phyloP scores from a whole-genome alignment of 2,113 vertebrate genomes.

The Zosterops hypoxanthus region DNA sequence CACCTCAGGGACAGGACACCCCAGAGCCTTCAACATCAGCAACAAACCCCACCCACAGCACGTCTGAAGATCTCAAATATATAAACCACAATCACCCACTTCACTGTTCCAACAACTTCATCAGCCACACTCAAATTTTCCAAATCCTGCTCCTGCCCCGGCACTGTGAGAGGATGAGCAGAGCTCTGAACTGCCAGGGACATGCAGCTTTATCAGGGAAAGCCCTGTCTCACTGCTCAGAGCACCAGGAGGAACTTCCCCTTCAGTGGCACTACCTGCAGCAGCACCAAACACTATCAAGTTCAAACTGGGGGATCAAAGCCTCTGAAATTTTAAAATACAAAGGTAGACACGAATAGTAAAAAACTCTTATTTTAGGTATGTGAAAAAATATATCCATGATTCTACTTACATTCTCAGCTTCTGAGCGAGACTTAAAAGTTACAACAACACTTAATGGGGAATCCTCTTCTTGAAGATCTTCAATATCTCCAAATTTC shows the following conservation, averaged over 20 bases:
- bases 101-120: background rate
- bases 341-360: background rate
- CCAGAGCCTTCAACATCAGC: background rate
- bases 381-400: accelerated
- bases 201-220: accelerated
- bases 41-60: background rate
- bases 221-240: background rate
- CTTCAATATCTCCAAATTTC: slow-evolving; percentile 91
- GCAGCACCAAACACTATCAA: background rate
- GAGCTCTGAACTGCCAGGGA: background rate
- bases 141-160: background rate
- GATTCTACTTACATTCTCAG: slow-evolving; percentile 84
- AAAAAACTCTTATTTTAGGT: background rate
- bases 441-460: slow-evolving; percentile 84
- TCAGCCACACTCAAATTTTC: background rate
- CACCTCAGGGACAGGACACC: background rate
- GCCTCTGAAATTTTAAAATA: background rate
- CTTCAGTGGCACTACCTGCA: background rate
- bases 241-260: background rate
- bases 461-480: slow-evolving; percentile 86
- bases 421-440: slow-evolving; percentile 87
- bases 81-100: background rate
- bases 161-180: background rate
- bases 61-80: accelerated
- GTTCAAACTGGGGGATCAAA: background rate